Conservation (phyloP, 1,140 invertebrate genomes). For the Musca domestica region DNA sequence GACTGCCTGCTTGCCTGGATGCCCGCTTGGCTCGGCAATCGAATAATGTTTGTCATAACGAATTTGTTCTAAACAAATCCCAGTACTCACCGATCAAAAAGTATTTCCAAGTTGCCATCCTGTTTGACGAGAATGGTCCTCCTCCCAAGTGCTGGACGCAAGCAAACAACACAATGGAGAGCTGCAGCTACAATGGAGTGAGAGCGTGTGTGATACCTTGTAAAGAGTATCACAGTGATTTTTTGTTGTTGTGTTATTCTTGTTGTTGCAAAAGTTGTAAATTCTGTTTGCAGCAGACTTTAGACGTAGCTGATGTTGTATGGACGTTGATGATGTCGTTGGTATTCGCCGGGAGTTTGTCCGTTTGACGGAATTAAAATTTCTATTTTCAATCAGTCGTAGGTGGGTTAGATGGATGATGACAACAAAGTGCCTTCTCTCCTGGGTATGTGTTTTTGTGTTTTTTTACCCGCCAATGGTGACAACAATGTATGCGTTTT, state of each 20-base stretch:
- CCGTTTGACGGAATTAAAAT: no score
- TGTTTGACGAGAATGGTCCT: not conserved
- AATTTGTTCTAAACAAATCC: constrained; percentile 7
- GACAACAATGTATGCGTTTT: no score
- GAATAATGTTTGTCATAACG: constrained; percentile 9
- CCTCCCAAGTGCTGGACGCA: not conserved
- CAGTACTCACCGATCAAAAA: constrained; percentile 23
- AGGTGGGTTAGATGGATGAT: no score
- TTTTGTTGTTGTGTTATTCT: constrained; percentile 9
- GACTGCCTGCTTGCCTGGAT: no score
- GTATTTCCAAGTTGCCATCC: constrained; percentile 19
- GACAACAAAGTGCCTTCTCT: no score
- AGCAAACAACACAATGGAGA: no score
- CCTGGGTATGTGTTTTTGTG: no score
- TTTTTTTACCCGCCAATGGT: no score
- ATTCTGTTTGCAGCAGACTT: not conserved
- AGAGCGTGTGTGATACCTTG: no score
- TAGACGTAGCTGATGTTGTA: not conserved
- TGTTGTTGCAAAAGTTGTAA: constrained; percentile 11
- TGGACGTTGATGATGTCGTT: not conserved
- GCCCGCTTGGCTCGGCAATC: no score
- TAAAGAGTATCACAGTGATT: not conserved
- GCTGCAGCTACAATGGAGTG: not conserved
- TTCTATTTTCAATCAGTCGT: no score
- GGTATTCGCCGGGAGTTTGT: not conserved